Evolutionary conservation across 2,888 invertebrate species (phyloP), one percentile per base, ranked within the genome.

Genomic region (Peribatodes rhomboidaria): DNA sequence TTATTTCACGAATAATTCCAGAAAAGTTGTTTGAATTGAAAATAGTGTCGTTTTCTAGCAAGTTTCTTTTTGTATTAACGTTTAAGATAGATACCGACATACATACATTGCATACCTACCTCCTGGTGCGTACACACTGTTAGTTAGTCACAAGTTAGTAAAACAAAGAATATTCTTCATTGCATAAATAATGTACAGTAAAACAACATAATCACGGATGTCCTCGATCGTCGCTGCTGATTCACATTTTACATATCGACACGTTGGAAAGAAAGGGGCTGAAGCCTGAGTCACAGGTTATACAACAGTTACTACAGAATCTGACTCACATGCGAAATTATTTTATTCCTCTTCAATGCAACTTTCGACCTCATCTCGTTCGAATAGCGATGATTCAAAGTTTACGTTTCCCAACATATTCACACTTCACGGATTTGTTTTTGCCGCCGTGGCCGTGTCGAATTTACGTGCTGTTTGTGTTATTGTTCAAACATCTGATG

Each of bases 401-500:
- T 33, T 4, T 35, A 33, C 35, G 37, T 55, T 56, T 20, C 31
- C 9, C 52, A 56, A 18, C 58, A 49, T 22, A 44, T 53, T 49
- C 47, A 53, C 60, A 52, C 56, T 56, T 37, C 52, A 37, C 53
- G 55, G 53, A 61, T 61, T 60, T 22, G 55, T 65, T 65, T 54
- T 55, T 31, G 46, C 47, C 54, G 53, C 37, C 16, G 49, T 31
- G 35, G 4, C 49, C 59, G 64, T 50, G 59, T 55, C 64, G 27
- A 65, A 65, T 65, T 41, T 22, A 50, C 44, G 37, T 50, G 27
- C n/a, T 55, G 64, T 47, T 55, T 59, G 64, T 60, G 65, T 69
- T 70, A 63, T 65, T 67, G 65, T 64, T 55, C 49, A 61, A 67
- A 61, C 57, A 35, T 14, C 20, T 41, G 50, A 54, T 62, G 65